Evolutionary conservation across 37 sponge, comb jelly and placozoan species (phyloP).

Genomic region (Chondrilla cf. caribensis): DNA sequence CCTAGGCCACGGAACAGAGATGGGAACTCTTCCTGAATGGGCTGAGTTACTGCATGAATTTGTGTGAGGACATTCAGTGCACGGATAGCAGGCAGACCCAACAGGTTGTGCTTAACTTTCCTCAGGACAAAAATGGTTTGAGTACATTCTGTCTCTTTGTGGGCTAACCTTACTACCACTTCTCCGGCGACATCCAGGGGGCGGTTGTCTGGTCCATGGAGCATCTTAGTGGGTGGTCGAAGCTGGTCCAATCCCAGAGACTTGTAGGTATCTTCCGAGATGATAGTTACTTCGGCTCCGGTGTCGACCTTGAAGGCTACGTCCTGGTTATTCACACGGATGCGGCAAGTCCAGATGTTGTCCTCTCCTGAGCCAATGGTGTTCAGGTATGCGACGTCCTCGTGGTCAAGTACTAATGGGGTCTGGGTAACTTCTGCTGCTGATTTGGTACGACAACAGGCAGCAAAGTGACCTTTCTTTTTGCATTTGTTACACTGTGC

Average conservation of each 20-base stretch:
- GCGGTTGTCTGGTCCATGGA: slow-evolving; percentile 11
- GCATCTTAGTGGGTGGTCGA: not conserved
- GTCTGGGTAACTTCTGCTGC: too few species aligned
- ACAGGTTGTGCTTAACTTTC: too few species aligned
- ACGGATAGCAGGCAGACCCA: too few species aligned
- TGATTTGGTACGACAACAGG: too few species aligned
- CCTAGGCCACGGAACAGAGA: too few species aligned
- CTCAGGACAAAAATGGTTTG: slow-evolving; percentile 2
- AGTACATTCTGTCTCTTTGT: not conserved
- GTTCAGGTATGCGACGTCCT: too few species aligned
- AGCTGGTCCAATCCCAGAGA: not conserved
- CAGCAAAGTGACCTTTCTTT: too few species aligned
- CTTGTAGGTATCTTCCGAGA: slow-evolving; percentile 6
- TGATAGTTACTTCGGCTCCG: slow-evolving; percentile 12
- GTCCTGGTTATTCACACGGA: not conserved
- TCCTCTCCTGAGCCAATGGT: not conserved
- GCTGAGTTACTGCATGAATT: too few species aligned
- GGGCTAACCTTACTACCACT: not conserved
- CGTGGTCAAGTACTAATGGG: too few species aligned
- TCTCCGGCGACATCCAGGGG: slow-evolving; percentile 13
- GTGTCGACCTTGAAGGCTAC: slow-evolving; percentile 20
- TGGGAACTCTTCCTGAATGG: too few species aligned
- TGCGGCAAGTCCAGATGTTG: not conserved
- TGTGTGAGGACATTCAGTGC: too few species aligned
- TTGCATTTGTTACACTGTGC: too few species aligned